phyloP scores from a whole-genome alignment of 2,888 invertebrate species.

The Lasioglossum leucozonium region DNA sequence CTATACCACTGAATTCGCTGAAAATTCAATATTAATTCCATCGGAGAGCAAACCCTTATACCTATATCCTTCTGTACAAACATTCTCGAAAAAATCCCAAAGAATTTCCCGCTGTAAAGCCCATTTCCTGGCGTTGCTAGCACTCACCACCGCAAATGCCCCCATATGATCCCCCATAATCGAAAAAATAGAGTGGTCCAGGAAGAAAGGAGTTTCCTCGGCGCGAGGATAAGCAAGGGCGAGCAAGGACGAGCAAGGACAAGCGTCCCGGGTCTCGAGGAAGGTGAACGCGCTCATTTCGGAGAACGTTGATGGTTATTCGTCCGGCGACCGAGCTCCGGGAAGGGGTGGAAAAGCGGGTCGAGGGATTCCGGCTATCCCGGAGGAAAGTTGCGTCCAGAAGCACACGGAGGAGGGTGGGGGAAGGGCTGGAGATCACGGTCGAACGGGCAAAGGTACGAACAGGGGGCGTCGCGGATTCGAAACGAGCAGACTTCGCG shows the following conservation, averaged over 20 bases:
- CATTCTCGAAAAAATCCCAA: not conserved
- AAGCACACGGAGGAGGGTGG: no score
- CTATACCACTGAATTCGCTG: no score
- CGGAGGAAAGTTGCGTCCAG: constrained; percentile 13
- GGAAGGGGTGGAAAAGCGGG: not conserved
- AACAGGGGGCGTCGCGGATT: constrained; percentile 1
- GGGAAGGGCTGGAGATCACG: constrained; percentile 20
- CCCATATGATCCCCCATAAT: not conserved
- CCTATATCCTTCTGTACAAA: not conserved
- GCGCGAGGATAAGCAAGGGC: not conserved
- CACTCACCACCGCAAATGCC: not conserved
- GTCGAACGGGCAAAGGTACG: constrained; percentile 49
- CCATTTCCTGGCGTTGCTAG: not conserved
- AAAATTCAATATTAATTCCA: no score
- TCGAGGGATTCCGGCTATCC: not conserved
- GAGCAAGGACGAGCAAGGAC: not conserved
- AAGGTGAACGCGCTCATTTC: constrained; percentile 8
- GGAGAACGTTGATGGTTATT: not conserved
- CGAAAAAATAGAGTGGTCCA: not conserved
- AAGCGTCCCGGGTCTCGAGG: not conserved
- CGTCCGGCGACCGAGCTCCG: not conserved
- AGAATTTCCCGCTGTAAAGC: not conserved
- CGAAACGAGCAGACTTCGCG: constrained; percentile 38
- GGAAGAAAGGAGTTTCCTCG: not conserved
- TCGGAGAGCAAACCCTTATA: no score